Evolutionary conservation across 2,888 invertebrate genomes (phyloP), one percentile per base, ranked within the genome.

Genomic region (Dichetophora obliterata): DNA sequence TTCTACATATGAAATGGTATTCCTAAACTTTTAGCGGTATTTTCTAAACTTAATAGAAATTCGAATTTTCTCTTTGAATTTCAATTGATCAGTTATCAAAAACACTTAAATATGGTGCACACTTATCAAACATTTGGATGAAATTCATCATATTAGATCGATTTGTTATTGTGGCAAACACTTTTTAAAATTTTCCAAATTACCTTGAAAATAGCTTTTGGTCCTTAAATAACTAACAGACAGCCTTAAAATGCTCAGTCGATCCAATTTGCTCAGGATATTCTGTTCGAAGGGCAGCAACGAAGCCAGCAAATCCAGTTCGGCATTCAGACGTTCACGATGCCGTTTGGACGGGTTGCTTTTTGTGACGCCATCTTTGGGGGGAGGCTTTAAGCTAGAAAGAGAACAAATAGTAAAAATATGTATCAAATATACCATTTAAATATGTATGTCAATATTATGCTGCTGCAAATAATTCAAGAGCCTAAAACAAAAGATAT

Each of bases 181-280:
- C n/a, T n/a, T n/a, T n/a, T n/a, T n/a, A 3, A 54, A 54, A 54
- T 19, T 19, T 16, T 54, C 19, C 5, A 37, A 78, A 93, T 92
- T 91, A 99, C 99, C 98, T 95, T 98, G 98, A 91, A 99, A 99
- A 92, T 99, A 99, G 91, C 98, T 98, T 91, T 99, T 99, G 87
- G 98, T 99, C 86, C 99, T 94, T 84, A 99, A 93, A 90, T 98
- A 99, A 91, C 98, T 98, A 90, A 99, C 99, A 75, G 98, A 98
- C 81, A 99, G 93, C 88, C 99, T 93, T 84, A 99, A 93, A 86
- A 99, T 99, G 88, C 98, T 98, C 83, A 99, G 94, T 86, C 99
- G 94, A 92, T 99, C 99, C 88, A 99, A 92, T 91, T 99, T 99
- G 90, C 97, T 97, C 84, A 98, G 94, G 89, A 98, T 98, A 90